These are phyloP conservation scores for Melitaea athalia DNA, from an alignment of 2,888 invertebrate genomes.

Conservation along the genomic window DNA sequence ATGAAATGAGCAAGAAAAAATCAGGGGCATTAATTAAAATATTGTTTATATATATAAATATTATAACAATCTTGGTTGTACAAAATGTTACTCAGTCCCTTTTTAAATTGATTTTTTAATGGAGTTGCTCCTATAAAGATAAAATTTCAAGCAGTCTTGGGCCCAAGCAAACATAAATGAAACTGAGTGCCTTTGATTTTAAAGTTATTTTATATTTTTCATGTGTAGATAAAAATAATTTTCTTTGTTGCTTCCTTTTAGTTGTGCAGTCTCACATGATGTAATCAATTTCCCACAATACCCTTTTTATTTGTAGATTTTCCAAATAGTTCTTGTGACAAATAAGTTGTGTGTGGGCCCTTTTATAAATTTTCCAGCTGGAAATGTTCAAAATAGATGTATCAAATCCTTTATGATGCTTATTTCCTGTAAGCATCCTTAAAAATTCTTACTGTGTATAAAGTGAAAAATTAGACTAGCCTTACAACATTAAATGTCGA, in stretches of 20 bases:
- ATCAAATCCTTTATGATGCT: background rate
- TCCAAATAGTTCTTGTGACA: background rate
- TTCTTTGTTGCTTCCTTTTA: background rate
- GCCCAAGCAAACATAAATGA: conserved; percentile 6
- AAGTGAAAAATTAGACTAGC: conserved; percentile 29
- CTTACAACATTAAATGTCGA: conserved; percentile 30
- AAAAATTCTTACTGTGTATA: conserved; percentile 17
- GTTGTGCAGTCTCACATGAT: background rate
- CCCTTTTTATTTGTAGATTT: background rate
- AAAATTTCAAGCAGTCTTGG: background rate
- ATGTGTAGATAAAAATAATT: too few relatives aligned
- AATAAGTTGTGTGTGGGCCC: background rate
- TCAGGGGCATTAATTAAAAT: conserved; percentile 8
- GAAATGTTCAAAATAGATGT: background rate
- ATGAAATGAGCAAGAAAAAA: conserved; percentile 3
- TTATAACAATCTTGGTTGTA: conserved; percentile 22
- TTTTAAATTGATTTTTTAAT: conserved; percentile 11
- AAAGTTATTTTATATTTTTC: too few relatives aligned
- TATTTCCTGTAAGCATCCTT: background rate
- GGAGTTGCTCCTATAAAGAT: background rate
- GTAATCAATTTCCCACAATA: background rate
- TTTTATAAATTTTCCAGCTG: conserved; percentile 37
- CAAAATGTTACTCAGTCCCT: conserved; percentile 14
- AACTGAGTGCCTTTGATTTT: background rate
- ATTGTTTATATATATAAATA: conserved; percentile 22